These are phyloP conservation scores for Agrenia bidenticulata DNA, from an alignment of 2,888 invertebrate species.

Conservation along the genomic window DNA sequence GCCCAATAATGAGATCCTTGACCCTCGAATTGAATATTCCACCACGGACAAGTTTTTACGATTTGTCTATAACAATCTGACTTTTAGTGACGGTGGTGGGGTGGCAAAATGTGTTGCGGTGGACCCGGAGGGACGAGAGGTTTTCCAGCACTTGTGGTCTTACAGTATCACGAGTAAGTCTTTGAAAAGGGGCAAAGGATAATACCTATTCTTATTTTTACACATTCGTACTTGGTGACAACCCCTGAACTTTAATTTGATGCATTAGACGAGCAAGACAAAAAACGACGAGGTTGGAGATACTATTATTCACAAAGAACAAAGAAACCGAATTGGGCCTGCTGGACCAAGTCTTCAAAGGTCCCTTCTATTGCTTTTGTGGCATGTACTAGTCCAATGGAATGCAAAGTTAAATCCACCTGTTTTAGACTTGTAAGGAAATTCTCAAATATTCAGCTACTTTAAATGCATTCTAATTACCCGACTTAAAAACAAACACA, in stretches of 20 bases:
- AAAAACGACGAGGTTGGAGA: conserved; percentile 15
- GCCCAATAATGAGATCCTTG: neutral
- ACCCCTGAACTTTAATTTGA: no score
- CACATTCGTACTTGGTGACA: no score
- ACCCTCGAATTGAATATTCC: no score
- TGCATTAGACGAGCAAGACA: neutral
- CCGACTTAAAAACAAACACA: no score
- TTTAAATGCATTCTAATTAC: no score
- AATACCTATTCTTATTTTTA: no score
- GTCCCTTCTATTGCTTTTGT: conserved; percentile 6
- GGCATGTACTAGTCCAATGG: conserved; percentile 9
- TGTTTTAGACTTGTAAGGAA: neutral
- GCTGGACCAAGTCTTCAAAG: conserved; percentile 14
- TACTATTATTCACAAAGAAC: neutral
- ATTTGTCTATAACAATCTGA: neutral
- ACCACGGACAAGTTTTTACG: neutral
- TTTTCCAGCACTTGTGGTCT: neutral
- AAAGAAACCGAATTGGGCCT: neutral
- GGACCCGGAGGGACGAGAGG: neutral
- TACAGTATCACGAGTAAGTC: neutral
- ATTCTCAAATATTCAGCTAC: no score
- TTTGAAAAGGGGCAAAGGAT: neutral
- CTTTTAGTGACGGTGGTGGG: conserved; percentile 1
- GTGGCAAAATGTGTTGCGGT: neutral
- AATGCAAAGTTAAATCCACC: neutral